Evolutionary conservation across 2,888 invertebrate genomes (phyloP).

Genomic region (Athripsodes cinereus): DNA sequence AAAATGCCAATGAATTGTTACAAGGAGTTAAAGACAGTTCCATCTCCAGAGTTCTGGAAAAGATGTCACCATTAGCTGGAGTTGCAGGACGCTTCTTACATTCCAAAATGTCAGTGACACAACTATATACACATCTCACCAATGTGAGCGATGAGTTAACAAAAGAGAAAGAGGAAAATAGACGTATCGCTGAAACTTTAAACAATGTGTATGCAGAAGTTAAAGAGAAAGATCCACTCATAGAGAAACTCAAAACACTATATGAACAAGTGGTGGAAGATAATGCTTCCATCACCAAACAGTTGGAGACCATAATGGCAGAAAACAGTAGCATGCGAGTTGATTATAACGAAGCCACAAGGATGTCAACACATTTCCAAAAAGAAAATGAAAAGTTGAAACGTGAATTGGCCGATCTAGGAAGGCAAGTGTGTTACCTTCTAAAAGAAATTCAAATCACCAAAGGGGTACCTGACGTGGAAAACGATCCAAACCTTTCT

Average conservation of each 20-base stretch:
- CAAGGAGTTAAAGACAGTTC: conserved; percentile 65
- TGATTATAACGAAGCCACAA: conserved; percentile 63
- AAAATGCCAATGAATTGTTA: conserved; percentile 77
- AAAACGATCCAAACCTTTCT: conserved; percentile 51
- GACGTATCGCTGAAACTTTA: conserved; percentile 71
- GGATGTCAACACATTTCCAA: conserved; percentile 60
- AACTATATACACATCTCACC: conserved; percentile 84
- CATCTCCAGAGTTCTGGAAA: conserved; percentile 68
- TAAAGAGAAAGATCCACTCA: conserved; percentile 79
- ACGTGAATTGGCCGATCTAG: conserved; percentile 72
- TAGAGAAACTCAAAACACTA: conserved; percentile 77
- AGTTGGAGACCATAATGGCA: conserved; percentile 62
- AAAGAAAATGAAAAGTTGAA: conserved; percentile 75
- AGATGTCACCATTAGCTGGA: conserved; percentile 83
- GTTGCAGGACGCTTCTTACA: conserved; percentile 79
- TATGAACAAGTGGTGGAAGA: conserved; percentile 71
- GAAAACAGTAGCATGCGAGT: conserved; percentile 67
- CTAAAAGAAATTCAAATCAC: conserved; percentile 80
- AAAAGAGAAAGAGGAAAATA: conserved; percentile 74
- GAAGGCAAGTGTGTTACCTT: conserved; percentile 76
- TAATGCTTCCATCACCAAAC: conserved; percentile 61
- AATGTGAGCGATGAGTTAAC: conserved; percentile 69
- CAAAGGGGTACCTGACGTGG: conserved; percentile 60
- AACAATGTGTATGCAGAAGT: conserved; percentile 78
- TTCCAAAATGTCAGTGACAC: conserved; percentile 84